Conservation (phyloP, 2,113 vertebrate species). For the Peucedramus taeniatus region DNA sequence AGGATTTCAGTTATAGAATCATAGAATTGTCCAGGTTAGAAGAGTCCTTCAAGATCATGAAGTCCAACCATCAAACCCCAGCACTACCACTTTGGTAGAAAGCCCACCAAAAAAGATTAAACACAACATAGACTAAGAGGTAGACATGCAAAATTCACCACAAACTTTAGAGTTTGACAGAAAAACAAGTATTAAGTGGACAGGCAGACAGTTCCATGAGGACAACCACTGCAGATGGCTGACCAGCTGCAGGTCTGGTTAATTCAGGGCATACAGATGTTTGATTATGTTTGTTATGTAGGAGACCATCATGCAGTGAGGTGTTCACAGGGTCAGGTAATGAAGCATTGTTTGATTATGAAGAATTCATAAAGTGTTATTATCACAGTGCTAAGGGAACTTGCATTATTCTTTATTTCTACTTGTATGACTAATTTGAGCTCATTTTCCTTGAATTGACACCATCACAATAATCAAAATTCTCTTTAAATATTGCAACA, state of each 20-base stretch:
- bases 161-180: background rate
- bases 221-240: background rate
- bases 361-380: background rate
- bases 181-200: background rate
- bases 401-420: background rate
- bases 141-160: background rate
- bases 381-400: background rate
- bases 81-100: background rate
- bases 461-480: background rate
- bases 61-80: background rate
- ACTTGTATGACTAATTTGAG: background rate
- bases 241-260: background rate
- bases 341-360: background rate
- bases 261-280: background rate
- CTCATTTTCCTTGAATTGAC: background rate
- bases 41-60: background rate
- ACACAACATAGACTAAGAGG: background rate
- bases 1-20: background rate
- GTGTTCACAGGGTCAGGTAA: background rate
- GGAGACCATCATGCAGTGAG: background rate
- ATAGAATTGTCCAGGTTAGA: background rate
- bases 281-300: background rate
- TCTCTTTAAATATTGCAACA: background rate
- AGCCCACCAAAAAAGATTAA: background rate
- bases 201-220: background rate